Conservation (phyloP, 2,888 invertebrate genomes). For the Agrotis clavis region DNA sequence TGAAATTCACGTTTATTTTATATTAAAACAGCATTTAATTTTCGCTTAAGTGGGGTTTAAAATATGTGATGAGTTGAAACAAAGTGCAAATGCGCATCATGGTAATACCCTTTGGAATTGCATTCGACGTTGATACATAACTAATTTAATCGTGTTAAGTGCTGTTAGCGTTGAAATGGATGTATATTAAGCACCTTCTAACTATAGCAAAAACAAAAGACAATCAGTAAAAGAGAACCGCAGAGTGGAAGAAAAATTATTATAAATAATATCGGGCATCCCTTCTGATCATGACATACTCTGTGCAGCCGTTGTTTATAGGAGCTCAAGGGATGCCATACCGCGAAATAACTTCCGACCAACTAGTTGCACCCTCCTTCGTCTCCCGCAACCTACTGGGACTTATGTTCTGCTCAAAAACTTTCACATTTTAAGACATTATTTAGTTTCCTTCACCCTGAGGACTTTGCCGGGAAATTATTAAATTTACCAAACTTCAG, state of each 20-base stretch:
- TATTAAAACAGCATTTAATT: conserved; percentile 23
- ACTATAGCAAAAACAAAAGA: conserved; percentile 31
- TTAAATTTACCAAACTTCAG: conserved; percentile 78
- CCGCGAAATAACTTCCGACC: conserved; percentile 74
- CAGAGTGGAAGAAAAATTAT: conserved; percentile 2
- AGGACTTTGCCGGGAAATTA: conserved; percentile 77
- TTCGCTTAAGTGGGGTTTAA: conserved; percentile 14
- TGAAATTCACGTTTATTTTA: conserved; percentile 35
- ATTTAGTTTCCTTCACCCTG: conserved; percentile 77
- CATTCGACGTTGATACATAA: conserved; percentile 41
- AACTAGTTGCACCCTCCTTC: conserved; percentile 65
- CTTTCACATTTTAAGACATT: conserved; percentile 86
- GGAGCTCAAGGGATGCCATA: conserved; percentile 68
- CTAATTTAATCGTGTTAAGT: conserved; percentile 51
- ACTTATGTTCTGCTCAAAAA: conserved; percentile 75
- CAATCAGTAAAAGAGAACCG: neutral
- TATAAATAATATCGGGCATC: conserved; percentile 26
- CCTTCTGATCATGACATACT: conserved; percentile 53
- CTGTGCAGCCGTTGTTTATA: conserved; percentile 65
- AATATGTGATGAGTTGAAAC: conserved; percentile 30
- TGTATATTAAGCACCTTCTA: conserved; percentile 8
- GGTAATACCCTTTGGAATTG: conserved; percentile 26
- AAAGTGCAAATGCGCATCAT: conserved; percentile 30
- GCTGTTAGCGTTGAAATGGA: conserved; percentile 13
- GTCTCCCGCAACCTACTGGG: conserved; percentile 68